Percentiles rank a stretch among this genome's conserved stretches.
Evolutionary conservation across 2,888 invertebrate genomes (phyloP).

Genomic region (Prosopocoilus inquinatus): DNA sequence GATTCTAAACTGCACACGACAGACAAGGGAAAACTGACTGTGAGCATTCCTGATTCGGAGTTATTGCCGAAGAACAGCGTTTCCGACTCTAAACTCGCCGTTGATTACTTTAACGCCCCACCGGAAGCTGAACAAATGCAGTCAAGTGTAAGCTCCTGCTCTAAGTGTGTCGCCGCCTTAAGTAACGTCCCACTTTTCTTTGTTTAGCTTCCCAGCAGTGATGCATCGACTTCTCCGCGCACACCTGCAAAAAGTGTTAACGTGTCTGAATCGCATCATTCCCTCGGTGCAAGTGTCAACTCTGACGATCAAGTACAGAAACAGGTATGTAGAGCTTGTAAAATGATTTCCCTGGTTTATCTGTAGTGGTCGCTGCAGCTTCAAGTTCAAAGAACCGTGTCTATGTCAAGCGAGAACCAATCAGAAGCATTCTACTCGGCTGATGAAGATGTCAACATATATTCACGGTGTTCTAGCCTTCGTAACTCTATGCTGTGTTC

Average conservation of each 20-base stretch:
- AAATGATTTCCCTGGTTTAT: not conserved
- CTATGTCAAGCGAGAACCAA: slow-evolving; percentile 86
- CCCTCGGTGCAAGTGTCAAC: slow-evolving; percentile 59
- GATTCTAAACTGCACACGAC: slow-evolving; percentile 65
- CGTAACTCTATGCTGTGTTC: slow-evolving; percentile 66
- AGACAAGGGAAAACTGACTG: slow-evolving; percentile 46
- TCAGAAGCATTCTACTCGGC: slow-evolving; percentile 93
- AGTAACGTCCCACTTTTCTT: not conserved
- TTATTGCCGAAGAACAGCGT: slow-evolving; percentile 74
- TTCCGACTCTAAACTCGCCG: slow-evolving; percentile 81
- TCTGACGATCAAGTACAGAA: slow-evolving; percentile 60
- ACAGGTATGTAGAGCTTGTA: slow-evolving; percentile 47
- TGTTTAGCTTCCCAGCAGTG: slow-evolving; percentile 33
- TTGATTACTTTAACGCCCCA: slow-evolving; percentile 65
- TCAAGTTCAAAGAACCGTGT: slow-evolving; percentile 75
- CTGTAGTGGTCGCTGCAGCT: slow-evolving; percentile 2
- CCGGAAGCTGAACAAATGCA: slow-evolving; percentile 46
- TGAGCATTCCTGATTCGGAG: slow-evolving; percentile 52
- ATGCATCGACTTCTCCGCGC: slow-evolving; percentile 33
- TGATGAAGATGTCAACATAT: slow-evolving; percentile 76
- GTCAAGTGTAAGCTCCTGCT: slow-evolving; percentile 16
- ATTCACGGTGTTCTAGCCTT: slow-evolving; percentile 66
- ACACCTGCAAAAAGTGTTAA: slow-evolving; percentile 55
- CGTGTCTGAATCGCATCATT: slow-evolving; percentile 68
- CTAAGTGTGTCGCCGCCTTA: not conserved